Percentiles rank a stretch among this genome's conserved stretches.
Conservation (phyloP, 2,113 vertebrate genomes). For the Elanoides forficatus region DNA sequence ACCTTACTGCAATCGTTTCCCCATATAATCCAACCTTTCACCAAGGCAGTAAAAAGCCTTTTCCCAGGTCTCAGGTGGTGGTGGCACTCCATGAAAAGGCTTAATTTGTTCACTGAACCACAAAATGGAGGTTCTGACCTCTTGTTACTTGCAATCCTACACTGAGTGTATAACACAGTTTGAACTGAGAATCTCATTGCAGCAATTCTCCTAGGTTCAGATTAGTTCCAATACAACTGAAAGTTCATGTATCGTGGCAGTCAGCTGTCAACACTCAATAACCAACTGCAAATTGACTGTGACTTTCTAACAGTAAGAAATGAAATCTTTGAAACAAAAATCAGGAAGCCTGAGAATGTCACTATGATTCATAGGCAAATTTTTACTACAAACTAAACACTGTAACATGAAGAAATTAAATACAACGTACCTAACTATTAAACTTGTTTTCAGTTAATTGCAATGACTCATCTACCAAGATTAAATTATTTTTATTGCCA, state of each 20-base stretch:
- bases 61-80: slow-evolving; percentile 21
- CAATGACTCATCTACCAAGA: not conserved
- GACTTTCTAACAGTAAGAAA: slow-evolving; percentile 23
- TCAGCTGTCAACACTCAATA: slow-evolving; percentile 10
- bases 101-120: slow-evolving; percentile 52
- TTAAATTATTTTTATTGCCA: not conserved
- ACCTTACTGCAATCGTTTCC: not conserved
- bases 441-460: not conserved
- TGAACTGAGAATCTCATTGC: slow-evolving; percentile 13
- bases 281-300: not conserved
- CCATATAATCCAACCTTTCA: not conserved
- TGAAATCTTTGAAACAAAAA: slow-evolving; percentile 3
- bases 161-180: not conserved
- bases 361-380: not conserved
- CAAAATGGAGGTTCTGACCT: slow-evolving; percentile 52
- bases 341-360: not conserved
- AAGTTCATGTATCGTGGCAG: slow-evolving; percentile 2
- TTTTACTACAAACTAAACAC: not conserved
- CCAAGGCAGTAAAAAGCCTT: slow-evolving; percentile 1
- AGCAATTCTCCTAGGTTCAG: not conserved
- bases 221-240: not conserved
- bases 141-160: slow-evolving; percentile 16
- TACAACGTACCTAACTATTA: not conserved
- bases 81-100: slow-evolving; percentile 12
- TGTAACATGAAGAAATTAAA: not conserved